Evolutionary conservation across 2,888 invertebrate species (phyloP).

Genomic region (Arenicola marina): DNA sequence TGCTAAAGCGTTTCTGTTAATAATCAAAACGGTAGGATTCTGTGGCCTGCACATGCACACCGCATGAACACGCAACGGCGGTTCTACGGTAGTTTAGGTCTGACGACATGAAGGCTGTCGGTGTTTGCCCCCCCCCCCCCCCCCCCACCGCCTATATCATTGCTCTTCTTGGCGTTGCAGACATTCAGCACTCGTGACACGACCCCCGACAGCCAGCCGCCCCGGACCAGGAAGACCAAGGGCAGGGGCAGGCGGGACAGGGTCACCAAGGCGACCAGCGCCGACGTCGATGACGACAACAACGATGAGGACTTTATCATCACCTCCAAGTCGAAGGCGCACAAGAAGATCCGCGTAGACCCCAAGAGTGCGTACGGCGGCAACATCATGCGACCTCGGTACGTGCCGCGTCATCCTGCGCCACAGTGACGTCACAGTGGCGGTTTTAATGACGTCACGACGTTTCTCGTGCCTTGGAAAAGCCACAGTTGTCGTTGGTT

Average conservation of each 20-base stretch:
- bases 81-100: too few relatives aligned
- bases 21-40: neutral
- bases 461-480: too few relatives aligned
- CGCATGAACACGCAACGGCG: too few relatives aligned
- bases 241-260: slow-evolving; percentile 38
- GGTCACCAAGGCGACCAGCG: slow-evolving; percentile 34
- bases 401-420: too few relatives aligned
- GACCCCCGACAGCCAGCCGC: slow-evolving; percentile 43
- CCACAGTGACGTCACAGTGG: too few relatives aligned
- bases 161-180: slow-evolving; percentile 24
- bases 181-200: slow-evolving; percentile 47
- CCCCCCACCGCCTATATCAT: neutral
- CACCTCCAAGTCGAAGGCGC: slow-evolving; percentile 55
- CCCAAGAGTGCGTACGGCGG: slow-evolving; percentile 48
- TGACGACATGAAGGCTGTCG: too few relatives aligned
- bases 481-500: too few relatives aligned
- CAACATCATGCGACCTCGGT: slow-evolving; percentile 51
- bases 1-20: too few relatives aligned
- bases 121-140: too few relatives aligned
- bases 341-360: slow-evolving; percentile 51
- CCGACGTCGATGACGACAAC: slow-evolving; percentile 32
- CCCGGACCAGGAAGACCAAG: slow-evolving; percentile 30
- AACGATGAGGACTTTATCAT: slow-evolving; percentile 52
- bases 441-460: too few relatives aligned
- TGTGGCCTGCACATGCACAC: neutral